A percentile compares a stretch with the other conserved stretches of the same genome.
These are phyloP conservation scores for Trachythela sp. DNA, from an alignment of 64 coral and sea anemone species.

Conservation along the genomic window DNA sequence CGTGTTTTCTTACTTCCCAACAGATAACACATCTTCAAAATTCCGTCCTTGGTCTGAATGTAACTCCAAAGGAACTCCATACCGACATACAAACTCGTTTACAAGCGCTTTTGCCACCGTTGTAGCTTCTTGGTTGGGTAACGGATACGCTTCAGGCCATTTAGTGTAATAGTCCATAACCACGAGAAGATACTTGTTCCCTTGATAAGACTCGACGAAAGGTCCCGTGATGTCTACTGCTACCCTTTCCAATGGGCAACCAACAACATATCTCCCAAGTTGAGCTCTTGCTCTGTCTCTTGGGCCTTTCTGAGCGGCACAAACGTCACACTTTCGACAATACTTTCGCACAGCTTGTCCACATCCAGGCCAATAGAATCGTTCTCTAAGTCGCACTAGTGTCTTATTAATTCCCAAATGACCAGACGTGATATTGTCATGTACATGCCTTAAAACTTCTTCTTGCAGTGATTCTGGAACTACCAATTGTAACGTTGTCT, in stretches of 20 bases:
- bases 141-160: slow-evolving; percentile 25
- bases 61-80: slow-evolving; percentile 7
- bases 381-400: slow-evolving; percentile 18
- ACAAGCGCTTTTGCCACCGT: not conserved
- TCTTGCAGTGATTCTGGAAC: slow-evolving; percentile 14
- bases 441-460: too few relatives aligned
- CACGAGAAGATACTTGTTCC: slow-evolving; percentile 30
- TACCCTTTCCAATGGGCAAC: slow-evolving; percentile 43
- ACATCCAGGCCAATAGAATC: too few relatives aligned
- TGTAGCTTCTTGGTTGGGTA: slow-evolving; percentile 40
- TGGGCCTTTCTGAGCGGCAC: slow-evolving; percentile 41
- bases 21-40: slow-evolving; percentile 26
- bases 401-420: slow-evolving; percentile 43
- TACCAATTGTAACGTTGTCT: slow-evolving; percentile 1
- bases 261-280: slow-evolving; percentile 17
- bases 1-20: slow-evolving; percentile 36
- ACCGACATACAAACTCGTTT: not conserved
- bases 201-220: slow-evolving; percentile 5
- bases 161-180: slow-evolving; percentile 30
- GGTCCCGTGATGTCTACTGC: slow-evolving; percentile 46
- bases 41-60: slow-evolving; percentile 24
- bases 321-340: slow-evolving; percentile 27
- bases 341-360: slow-evolving; percentile 15
- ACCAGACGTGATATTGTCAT: slow-evolving; percentile 27
- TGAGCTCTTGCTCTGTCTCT: slow-evolving; percentile 22